These are phyloP conservation scores for Cheilosia scutellata DNA, from an alignment of 2,888 invertebrate species.

Conservation along the genomic window DNA sequence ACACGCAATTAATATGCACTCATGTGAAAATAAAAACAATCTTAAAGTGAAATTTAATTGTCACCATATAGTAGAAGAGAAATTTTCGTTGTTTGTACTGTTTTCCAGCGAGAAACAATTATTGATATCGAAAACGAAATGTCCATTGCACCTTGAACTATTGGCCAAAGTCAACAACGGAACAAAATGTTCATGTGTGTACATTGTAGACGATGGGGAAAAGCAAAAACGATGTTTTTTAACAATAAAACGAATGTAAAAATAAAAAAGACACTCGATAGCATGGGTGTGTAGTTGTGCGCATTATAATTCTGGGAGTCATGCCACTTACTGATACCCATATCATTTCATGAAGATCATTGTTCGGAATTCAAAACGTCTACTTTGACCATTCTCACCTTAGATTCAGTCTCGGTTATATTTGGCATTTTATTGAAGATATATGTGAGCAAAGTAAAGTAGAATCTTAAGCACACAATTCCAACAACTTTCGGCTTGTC, in stretches of 20 bases:
- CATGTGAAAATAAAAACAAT: constrained; percentile 14
- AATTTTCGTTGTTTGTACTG: constrained; percentile 10
- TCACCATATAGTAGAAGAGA: not conserved
- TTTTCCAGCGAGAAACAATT: not conserved
- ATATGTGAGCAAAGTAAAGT: no score
- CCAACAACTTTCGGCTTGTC: no score
- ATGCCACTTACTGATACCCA: constrained; percentile 15
- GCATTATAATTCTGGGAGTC: constrained; percentile 30
- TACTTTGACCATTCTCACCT: constrained; percentile 66
- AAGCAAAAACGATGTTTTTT: not conserved
- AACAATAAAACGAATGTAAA: constrained; percentile 13
- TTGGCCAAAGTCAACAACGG: constrained; percentile 47
- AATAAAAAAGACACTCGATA: not conserved
- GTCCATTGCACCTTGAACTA: constrained; percentile 61
- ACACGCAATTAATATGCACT: constrained; percentile 19
- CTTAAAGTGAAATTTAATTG: constrained; percentile 15
- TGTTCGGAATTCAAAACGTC: constrained; percentile 40
- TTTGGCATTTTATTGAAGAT: not conserved
- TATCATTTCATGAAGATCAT: constrained; percentile 1
- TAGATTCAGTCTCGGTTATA: not conserved
- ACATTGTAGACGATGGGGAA: not conserved
- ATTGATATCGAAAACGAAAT: constrained; percentile 32
- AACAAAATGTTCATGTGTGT: not conserved
- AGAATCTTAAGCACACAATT: no score
- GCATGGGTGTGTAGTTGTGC: constrained; percentile 23